phyloP scores from a whole-genome alignment of 2,113 vertebrate species.

The Entosphenus tridentatus region DNA sequence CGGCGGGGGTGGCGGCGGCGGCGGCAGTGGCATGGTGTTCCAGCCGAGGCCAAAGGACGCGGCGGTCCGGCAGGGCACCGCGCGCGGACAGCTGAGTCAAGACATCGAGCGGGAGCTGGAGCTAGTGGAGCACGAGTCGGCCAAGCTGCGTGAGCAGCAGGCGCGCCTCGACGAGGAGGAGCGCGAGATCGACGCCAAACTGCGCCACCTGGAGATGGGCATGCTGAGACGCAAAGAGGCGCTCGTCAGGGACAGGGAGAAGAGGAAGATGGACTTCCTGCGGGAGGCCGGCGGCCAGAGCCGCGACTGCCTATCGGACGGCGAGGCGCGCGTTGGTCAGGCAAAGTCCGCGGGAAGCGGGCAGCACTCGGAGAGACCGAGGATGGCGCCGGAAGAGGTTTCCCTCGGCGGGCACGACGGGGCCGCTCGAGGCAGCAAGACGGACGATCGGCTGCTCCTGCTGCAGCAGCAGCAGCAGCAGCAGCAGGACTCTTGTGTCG shows the following conservation, averaged over 20 bases:
- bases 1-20: no score
- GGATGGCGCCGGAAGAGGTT: background rate
- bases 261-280: constrained; percentile 78
- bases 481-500: no score
- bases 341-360: background rate
- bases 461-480: background rate
- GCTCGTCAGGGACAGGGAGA: constrained; percentile 83
- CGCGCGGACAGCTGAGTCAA: constrained; percentile 17
- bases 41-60: no score
- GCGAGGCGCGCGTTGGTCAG: background rate
- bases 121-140: constrained; percentile 82
- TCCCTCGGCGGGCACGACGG: constrained; percentile 2
- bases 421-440: background rate
- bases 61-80: no score
- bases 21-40: no score
- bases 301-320: background rate
- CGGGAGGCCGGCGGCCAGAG: constrained; percentile 60
- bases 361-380: background rate
- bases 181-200: constrained; percentile 89
- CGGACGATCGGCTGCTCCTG: background rate
- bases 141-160: constrained; percentile 89
- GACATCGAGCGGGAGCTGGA: constrained; percentile 95
- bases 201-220: constrained; percentile 91
- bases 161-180: constrained; percentile 94
- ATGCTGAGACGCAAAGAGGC: constrained; percentile 90